Evolutionary conservation across 2,113 vertebrate genomes (phyloP).

Genomic region (Ictidomys tridecemlineatus): DNA sequence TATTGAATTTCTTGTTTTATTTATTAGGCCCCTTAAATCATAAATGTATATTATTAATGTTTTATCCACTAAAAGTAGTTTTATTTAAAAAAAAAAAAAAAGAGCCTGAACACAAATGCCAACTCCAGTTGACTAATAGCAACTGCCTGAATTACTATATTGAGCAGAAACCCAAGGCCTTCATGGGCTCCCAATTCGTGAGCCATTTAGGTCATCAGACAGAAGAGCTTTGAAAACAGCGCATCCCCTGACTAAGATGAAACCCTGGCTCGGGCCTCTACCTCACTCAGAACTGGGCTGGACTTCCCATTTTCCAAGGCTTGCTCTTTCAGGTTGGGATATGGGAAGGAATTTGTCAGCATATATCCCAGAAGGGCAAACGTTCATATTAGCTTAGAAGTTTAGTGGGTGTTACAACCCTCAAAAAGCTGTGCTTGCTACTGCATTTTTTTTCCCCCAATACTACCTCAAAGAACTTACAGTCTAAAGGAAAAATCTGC

Average conservation of each 20-base stretch:
- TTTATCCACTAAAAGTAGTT: background rate
- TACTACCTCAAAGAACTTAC: background rate
- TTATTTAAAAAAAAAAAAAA: background rate
- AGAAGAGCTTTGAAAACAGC: background rate
- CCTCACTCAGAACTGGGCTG: background rate
- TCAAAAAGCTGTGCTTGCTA: background rate
- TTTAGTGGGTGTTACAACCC: background rate
- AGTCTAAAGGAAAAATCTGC: background rate
- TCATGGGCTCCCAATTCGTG: background rate
- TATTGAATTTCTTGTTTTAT: background rate
- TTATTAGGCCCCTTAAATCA: background rate
- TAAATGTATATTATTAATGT: background rate
- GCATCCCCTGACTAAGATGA: background rate
- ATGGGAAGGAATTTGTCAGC: background rate
- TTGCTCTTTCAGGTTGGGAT: background rate
- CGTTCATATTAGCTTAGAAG: background rate
- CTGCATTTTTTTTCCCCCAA: background rate
- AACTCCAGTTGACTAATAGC: background rate
- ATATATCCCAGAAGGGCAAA: background rate
- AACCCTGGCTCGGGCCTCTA: conserved; percentile 38
- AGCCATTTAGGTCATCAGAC: background rate
- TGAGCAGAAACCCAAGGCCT: background rate
- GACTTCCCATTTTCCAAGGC: background rate
- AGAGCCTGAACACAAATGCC: background rate
- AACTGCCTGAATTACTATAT: background rate